Evolutionary conservation across 2,113 vertebrate species (phyloP).

Genomic region (Okapia johnstoni): DNA sequence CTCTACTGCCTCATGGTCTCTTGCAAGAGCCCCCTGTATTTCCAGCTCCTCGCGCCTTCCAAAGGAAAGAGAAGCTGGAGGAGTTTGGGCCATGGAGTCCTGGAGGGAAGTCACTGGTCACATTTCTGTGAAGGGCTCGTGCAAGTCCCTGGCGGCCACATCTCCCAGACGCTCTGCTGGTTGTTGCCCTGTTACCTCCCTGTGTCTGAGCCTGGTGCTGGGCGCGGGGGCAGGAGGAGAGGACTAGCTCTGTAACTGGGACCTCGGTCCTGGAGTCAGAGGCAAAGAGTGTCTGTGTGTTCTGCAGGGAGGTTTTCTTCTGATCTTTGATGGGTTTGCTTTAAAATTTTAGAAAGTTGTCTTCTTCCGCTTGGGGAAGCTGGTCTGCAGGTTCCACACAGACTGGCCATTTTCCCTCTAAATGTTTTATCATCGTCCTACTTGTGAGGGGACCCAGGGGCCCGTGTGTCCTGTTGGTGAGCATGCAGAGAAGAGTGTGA

Average conservation of each 20-base stretch:
- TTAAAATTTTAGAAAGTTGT: background rate
- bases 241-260: too few relatives aligned
- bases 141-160: background rate
- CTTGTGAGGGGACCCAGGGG: background rate
- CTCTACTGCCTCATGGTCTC: background rate
- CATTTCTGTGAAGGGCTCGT: background rate
- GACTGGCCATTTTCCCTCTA: background rate
- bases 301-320: background rate
- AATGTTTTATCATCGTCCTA: background rate
- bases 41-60: background rate
- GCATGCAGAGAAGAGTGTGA: background rate
- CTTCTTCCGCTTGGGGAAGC: background rate
- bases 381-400: background rate
- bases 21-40: fast-evolving
- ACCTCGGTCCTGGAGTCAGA: background rate
- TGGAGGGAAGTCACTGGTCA: background rate
- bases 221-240: too few relatives aligned
- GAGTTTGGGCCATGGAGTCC: background rate
- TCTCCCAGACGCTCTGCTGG: background rate
- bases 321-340: background rate
- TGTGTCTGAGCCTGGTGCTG: background rate
- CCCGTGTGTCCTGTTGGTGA: background rate
- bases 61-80: background rate
- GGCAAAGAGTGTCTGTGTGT: fast-evolving
- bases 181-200: background rate